Percentiles rank a stretch among this genome's conserved stretches.
These are phyloP conservation scores for Pachliopta kotzebuea DNA, from an alignment of 2,888 invertebrate species.

Conservation along the genomic window DNA sequence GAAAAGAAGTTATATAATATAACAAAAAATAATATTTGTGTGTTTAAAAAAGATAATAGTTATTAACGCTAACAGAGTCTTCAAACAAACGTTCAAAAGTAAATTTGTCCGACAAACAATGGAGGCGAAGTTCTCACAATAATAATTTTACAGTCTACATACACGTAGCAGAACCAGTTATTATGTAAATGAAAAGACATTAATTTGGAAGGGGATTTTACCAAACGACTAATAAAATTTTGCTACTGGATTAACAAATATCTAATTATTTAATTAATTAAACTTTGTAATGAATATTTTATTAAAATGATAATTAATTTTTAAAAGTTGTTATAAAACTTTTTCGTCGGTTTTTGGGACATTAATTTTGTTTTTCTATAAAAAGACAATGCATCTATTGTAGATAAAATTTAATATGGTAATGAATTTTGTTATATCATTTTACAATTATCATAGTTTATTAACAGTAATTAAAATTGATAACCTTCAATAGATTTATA, in stretches of 20 bases:
- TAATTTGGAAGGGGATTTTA: background rate
- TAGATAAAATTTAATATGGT: too few relatives aligned
- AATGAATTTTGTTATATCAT: too few relatives aligned
- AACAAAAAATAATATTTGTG: background rate
- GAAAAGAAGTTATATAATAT: background rate
- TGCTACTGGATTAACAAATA: background rate
- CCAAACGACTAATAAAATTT: background rate
- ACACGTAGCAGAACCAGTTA: slow-evolving; percentile 8
- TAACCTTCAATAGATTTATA: too few relatives aligned
- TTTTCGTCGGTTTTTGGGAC: too few relatives aligned
- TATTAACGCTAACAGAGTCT: slow-evolving; percentile 1
- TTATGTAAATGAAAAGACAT: slow-evolving; percentile 8
- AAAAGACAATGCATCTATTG: too few relatives aligned
- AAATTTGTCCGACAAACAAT: slow-evolving; percentile 20
- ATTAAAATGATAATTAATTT: background rate
- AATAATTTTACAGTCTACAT: slow-evolving; percentile 11
- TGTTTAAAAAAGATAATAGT: slow-evolving; percentile 8
- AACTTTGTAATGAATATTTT: background rate
- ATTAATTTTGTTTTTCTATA: too few relatives aligned
- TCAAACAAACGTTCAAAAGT: slow-evolving; percentile 18
- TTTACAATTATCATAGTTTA: too few relatives aligned
- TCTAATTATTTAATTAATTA: background rate
- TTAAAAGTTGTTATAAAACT: background rate
- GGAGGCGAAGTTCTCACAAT: slow-evolving; percentile 12
- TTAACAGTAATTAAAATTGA: too few relatives aligned